Percentiles rank a stretch among this genome's conserved stretches.
phyloP scores from a whole-genome alignment of 2,113 vertebrate genomes.

The Trichechus manatus region DNA sequence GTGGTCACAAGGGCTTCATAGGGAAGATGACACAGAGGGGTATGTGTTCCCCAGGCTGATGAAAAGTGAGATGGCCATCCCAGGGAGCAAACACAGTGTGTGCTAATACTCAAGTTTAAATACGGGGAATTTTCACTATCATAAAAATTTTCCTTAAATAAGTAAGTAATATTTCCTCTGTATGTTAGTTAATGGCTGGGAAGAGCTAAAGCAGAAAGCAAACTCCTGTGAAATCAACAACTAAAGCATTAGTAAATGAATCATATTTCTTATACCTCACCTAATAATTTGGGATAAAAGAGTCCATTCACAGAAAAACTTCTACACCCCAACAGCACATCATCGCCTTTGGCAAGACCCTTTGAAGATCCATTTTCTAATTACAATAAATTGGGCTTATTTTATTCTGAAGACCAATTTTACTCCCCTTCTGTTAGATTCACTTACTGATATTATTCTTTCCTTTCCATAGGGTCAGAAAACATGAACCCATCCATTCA shows the following conservation, averaged over 20 bases:
- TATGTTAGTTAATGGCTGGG: neutral
- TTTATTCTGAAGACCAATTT: slow-evolving; percentile 23
- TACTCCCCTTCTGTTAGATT: neutral
- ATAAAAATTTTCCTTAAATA: slow-evolving; percentile 5
- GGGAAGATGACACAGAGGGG: no score
- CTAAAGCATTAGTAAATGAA: neutral
- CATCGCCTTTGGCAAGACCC: neutral
- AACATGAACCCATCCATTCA: neutral
- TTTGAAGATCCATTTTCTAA: slow-evolving; percentile 48
- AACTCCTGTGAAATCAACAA: slow-evolving; percentile 27
- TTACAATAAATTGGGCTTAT: neutral
- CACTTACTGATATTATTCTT: neutral
- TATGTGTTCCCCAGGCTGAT: neutral
- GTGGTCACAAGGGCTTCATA: neutral
- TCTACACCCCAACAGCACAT: neutral
- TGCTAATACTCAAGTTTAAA: neutral
- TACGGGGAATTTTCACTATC: neutral
- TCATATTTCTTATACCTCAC: neutral
- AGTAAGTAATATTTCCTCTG: neutral
- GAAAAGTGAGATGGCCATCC: neutral
- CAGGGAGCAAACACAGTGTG: neutral
- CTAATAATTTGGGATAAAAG: neutral
- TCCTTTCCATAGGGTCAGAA: neutral
- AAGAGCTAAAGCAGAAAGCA: slow-evolving; percentile 43
- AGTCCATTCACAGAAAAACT: slow-evolving; percentile 31